phyloP scores from a whole-genome alignment of 2,113 vertebrate genomes.

The Salvelinus namaycush region DNA sequence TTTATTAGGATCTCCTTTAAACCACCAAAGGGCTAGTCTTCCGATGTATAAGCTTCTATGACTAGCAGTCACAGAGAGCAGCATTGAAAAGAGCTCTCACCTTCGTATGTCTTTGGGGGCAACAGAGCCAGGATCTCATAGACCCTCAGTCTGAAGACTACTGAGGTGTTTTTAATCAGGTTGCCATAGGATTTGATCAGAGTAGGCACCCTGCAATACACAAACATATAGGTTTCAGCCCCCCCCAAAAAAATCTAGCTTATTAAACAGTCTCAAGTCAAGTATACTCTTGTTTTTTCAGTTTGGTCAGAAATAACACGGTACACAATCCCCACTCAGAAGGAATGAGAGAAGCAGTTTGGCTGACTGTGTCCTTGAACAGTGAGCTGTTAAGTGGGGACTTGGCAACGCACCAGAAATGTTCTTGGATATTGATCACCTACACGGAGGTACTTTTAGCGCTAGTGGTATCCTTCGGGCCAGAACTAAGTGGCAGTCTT shows the following conservation, averaged over 20 bases:
- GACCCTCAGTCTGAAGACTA: conserved; percentile 84
- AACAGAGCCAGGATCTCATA: conserved; percentile 87
- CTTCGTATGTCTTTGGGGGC: conserved; percentile 85
- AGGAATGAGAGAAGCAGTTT: background rate
- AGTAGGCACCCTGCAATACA: conserved; percentile 78
- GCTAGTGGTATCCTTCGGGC: background rate
- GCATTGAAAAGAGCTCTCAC: conserved; percentile 62
- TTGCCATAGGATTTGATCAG: conserved; percentile 81
- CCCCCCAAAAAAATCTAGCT: too few species aligned
- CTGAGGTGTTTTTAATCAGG: conserved; percentile 76
- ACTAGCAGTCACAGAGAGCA: background rate
- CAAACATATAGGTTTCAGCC: conserved; percentile 18
- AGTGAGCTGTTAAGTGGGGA: background rate
- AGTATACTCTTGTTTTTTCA: too few species aligned
- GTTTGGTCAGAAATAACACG: too few species aligned
- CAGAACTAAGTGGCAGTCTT: background rate
- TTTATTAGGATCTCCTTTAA: too few species aligned
- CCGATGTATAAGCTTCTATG: background rate
- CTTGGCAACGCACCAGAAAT: background rate
- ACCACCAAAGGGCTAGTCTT: too few species aligned
- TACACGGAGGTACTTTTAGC: conserved; percentile 5
- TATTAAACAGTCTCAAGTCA: too few species aligned
- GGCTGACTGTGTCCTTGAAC: background rate
- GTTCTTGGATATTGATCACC: background rate
- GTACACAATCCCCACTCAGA: background rate